Evolutionary conservation across 2,888 invertebrate species (phyloP), one percentile per base, ranked within the genome.

Genomic region (Sphaerophoria rueppellii): DNA sequence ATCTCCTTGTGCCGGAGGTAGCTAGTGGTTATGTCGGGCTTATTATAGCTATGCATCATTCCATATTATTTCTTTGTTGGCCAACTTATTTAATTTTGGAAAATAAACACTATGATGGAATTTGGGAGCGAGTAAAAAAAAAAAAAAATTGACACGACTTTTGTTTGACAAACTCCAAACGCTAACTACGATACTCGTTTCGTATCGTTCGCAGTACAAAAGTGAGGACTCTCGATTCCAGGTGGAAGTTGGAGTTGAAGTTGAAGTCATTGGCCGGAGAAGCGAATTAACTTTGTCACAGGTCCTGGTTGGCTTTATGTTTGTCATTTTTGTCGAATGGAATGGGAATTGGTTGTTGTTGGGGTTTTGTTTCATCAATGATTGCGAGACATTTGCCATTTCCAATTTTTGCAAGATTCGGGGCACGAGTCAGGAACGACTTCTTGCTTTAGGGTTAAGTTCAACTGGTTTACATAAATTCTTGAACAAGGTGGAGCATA

Each of bases 1-100:
- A 92, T 89, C 78, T 91, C 90, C 7, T 77, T 87, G 73, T 91
- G 89, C 0, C 89, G 89, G 61, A 91, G 85, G 87, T 91, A 92
- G 11, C 82, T 86, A 57, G 89, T 88, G 24, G 89, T 86, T 16
- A 91, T 87, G 86, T 91, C 89, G 6, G 91, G 91, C 3, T 82
- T 87, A 2, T 37, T 69, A 5, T 69, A 52, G 11, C 58, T 78
- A 37, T 16, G 35, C 35, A 74, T 81, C 85, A 86, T 70, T 61
- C 50, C 76, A 77, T 76, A n/a, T n/a, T n/a, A 24, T 54, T n/a
- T 12, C 9, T 24, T 52, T 12, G 5, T 55, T 34, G 32, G 32
- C 1, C 24, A 0, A 11, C 11, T 16, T 12, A n/a, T 0, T 9
- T 9, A 9, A 12, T 11, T 43, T 43, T 11, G 12, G 43, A 12